Percentiles rank a stretch among this genome's conserved stretches.
Evolutionary conservation across 2,113 vertebrate species (phyloP).

Genomic region (Leiothrix lutea): DNA sequence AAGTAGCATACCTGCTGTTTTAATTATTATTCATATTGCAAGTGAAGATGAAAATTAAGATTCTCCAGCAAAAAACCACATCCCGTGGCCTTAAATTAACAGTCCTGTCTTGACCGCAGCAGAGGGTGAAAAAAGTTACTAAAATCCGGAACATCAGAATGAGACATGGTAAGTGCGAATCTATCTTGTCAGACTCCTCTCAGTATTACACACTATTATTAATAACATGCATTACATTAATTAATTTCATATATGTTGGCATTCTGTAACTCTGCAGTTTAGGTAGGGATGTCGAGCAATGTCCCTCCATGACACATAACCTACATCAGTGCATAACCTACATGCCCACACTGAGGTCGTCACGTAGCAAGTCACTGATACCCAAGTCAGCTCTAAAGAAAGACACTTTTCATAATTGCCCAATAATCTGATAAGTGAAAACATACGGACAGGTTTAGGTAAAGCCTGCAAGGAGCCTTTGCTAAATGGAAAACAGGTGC

Average conservation of each 20-base stretch:
- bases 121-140: not conserved
- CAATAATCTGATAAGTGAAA: constrained; percentile 91
- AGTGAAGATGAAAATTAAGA: not conserved
- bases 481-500: constrained; percentile 96
- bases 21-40: not conserved
- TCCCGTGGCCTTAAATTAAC: not conserved
- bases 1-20: not conserved
- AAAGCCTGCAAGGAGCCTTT: constrained; percentile 85
- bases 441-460: constrained; percentile 84
- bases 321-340: not conserved
- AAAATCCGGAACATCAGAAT: not conserved
- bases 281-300: not conserved
- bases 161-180: not conserved
- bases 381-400: constrained; percentile 82
- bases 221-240: constrained; percentile 3
- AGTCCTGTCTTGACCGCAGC: not conserved
- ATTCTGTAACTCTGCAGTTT: not conserved
- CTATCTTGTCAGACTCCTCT: not conserved
- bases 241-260: not conserved
- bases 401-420: constrained; percentile 90
- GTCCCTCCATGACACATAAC: not conserved
- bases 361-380: constrained; percentile 85
- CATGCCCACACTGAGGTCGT: constrained; percentile 65
- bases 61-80: not conserved
- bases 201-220: not conserved